Conservation (phyloP, 2,888 invertebrate species). For the Diplolepis rosae region DNA sequence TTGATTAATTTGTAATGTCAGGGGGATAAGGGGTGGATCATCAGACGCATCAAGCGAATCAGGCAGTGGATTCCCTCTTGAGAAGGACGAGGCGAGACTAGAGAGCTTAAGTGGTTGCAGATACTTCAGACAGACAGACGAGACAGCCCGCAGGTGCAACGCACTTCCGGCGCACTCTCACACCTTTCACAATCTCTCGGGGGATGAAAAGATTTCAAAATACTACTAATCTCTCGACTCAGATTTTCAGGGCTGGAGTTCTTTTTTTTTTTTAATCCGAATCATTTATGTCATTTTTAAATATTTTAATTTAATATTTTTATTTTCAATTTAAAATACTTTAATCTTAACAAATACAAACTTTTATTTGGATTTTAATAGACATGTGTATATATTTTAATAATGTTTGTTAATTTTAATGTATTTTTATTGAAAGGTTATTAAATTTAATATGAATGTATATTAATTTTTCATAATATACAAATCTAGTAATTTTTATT, state of each 20-base stretch:
- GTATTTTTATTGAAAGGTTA: no score
- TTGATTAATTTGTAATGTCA: conserved; percentile 20
- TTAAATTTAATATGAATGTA: no score
- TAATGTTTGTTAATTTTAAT: no score
- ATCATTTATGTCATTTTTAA: no score
- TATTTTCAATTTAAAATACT: no score
- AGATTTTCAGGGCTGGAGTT: neutral
- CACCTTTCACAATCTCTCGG: conserved; percentile 12
- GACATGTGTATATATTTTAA: no score
- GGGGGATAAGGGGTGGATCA: neutral
- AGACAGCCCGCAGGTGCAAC: conserved; percentile 44
- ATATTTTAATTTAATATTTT: no score
- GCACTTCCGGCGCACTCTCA: conserved; percentile 16
- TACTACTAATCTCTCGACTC: neutral
- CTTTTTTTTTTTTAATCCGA: no score
- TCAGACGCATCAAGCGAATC: conserved; percentile 19
- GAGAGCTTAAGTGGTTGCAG: conserved; percentile 35
- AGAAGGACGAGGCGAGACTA: conserved; percentile 25
- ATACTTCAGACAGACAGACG: conserved; percentile 57
- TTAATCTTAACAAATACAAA: no score
- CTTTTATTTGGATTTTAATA: no score
- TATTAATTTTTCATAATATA: no score
- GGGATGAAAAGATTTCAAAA: neutral
- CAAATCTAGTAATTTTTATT: no score
- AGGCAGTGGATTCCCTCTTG: conserved; percentile 34